phyloP scores from a whole-genome alignment of 1,140 invertebrate species.

The Drosophila miranda region DNA sequence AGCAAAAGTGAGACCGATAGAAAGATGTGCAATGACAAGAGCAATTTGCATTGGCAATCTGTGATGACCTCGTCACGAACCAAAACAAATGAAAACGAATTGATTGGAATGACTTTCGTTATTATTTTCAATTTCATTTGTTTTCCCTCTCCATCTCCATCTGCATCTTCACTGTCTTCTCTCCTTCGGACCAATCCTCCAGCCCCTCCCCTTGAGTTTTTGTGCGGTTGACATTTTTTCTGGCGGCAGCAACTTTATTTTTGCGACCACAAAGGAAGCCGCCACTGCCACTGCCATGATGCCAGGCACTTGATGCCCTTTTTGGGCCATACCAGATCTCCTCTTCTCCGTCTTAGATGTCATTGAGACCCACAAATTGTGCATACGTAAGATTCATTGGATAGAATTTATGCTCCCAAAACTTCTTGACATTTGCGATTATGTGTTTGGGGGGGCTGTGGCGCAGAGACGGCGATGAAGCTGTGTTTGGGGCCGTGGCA shows the following conservation, averaged over 20 bases:
- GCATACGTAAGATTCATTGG: constrained; percentile 48
- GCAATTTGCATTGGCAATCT: constrained; percentile 72
- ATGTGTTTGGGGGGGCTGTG: constrained; percentile 1
- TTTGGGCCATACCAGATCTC: constrained; percentile 38
- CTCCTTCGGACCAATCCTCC: neutral
- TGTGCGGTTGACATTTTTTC: constrained; percentile 60
- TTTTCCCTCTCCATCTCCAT: constrained; percentile 14
- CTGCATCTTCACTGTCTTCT: constrained; percentile 30
- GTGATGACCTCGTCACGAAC: constrained; percentile 80
- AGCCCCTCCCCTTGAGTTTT: constrained; percentile 35
- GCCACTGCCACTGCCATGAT: constrained; percentile 11
- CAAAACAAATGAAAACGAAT: constrained; percentile 48
- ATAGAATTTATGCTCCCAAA: constrained; percentile 24
- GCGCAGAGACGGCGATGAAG: neutral
- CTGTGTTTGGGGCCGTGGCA: neutral
- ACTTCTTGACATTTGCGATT: constrained; percentile 70
- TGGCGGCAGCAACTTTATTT: constrained; percentile 66
- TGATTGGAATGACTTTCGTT: constrained; percentile 75
- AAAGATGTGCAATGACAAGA: constrained; percentile 54
- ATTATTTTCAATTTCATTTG: constrained; percentile 72
- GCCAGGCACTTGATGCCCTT: constrained; percentile 55
- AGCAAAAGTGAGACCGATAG: constrained; percentile 1
- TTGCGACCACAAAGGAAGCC: constrained; percentile 60
- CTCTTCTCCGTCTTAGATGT: constrained; percentile 12
- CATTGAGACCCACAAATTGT: constrained; percentile 51